Evolutionary conservation across 2,888 invertebrate species (phyloP).

Genomic region (Thymelicus acteon): DNA sequence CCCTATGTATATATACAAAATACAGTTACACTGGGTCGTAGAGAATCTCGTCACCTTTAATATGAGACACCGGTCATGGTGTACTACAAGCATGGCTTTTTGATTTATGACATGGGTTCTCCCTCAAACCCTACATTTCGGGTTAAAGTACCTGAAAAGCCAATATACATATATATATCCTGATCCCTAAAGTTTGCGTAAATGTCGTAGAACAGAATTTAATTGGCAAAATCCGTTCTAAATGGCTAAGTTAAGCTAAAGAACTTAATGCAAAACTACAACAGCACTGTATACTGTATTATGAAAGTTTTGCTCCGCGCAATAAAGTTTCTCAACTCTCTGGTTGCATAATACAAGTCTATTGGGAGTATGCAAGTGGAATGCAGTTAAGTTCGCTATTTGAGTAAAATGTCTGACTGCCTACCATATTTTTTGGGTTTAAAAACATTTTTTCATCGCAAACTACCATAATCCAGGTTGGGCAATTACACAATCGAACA

Average conservation of each 20-base stretch:
- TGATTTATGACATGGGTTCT: too few species aligned
- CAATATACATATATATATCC: not conserved
- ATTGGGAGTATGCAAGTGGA: conserved; percentile 4
- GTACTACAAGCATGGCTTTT: too few species aligned
- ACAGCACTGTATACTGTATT: conserved; percentile 16
- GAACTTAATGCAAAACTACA: conserved; percentile 19
- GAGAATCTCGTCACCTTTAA: too few species aligned
- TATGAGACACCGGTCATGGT: too few species aligned
- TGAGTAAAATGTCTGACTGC: not conserved
- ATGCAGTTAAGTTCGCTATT: not conserved
- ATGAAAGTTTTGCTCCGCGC: conserved; percentile 16
- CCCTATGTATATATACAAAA: too few species aligned
- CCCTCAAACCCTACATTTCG: too few species aligned
- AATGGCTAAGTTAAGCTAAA: conserved; percentile 21
- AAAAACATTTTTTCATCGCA: too few species aligned
- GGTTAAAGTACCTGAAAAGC: not conserved
- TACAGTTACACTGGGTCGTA: too few species aligned
- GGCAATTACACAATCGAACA: too few species aligned
- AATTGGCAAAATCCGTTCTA: conserved; percentile 15
- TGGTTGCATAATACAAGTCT: conserved; percentile 18
- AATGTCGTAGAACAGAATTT: conserved; percentile 7
- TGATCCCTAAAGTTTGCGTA: not conserved
- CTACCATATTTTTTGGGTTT: too few species aligned
- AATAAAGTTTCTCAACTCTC: conserved; percentile 17
- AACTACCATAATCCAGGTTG: too few species aligned